Conservation (phyloP, 2,888 invertebrate genomes). For the Selenia dentaria region DNA sequence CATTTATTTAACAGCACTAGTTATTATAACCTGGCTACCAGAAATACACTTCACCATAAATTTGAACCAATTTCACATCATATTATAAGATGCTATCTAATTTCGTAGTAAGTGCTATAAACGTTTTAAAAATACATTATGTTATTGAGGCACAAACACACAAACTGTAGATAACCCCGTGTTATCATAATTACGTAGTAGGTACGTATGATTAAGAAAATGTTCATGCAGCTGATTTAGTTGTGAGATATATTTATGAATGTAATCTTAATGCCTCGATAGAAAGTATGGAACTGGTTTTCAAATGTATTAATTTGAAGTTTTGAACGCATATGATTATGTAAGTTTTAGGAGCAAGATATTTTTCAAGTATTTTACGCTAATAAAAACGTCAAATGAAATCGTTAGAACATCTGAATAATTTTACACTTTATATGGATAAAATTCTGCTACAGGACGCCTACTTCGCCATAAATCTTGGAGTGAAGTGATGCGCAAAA, state of each 20-base stretch:
- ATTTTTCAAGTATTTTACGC: conserved; percentile 13
- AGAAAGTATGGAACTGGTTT: conserved; percentile 28
- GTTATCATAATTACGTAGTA: conserved; percentile 24
- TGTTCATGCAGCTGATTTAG: conserved; percentile 10
- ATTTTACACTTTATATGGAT: conserved; percentile 30
- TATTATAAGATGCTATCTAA: no score
- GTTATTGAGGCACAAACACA: conserved; percentile 8
- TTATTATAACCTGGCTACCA: no score
- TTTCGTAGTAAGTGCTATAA: no score
- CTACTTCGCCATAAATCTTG: conserved; percentile 31
- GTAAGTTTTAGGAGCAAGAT: conserved; percentile 19
- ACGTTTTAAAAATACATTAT: conserved; percentile 9
- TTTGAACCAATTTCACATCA: conserved; percentile 42
- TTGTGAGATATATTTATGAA: conserved; percentile 13
- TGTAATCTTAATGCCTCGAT: conserved; percentile 15
- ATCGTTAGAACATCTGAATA: conserved; percentile 28
- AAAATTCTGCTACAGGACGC: conserved; percentile 23
- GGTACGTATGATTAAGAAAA: conserved; percentile 18
- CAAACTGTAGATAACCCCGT: conserved; percentile 31
- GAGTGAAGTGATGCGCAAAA: conserved; percentile 49
- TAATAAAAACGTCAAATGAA: conserved; percentile 15
- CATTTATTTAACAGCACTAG: no score
- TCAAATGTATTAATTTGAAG: conserved; percentile 21
- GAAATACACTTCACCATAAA: no score
- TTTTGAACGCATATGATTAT: conserved; percentile 22